Conservation (phyloP, 1,140 invertebrate genomes). For the Drosophila tani region DNA sequence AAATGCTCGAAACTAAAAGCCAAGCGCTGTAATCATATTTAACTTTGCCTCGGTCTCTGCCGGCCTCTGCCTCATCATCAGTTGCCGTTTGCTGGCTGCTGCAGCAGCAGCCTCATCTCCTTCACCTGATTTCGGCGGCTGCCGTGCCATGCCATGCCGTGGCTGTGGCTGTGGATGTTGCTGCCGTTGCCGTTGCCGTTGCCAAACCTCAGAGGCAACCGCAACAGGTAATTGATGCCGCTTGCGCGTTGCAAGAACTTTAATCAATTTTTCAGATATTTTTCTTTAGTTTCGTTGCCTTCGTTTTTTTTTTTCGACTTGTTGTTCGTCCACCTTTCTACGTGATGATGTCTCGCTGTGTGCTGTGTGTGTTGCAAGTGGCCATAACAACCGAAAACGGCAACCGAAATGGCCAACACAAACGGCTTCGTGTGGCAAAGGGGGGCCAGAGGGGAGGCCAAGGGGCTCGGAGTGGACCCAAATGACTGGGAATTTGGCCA, state of each 20-base stretch:
- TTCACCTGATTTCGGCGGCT: constrained; percentile 43
- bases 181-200: constrained; percentile 13
- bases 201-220: constrained; percentile 62
- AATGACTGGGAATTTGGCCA: constrained; percentile 45
- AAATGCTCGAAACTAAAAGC: constrained; percentile 71
- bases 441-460: background rate
- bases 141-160: background rate
- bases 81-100: constrained; percentile 10
- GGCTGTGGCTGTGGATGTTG: constrained; percentile 13
- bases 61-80: constrained; percentile 26
- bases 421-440: constrained; percentile 11
- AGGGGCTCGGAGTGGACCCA: constrained; percentile 15
- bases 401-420: constrained; percentile 49
- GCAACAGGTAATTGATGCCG: constrained; percentile 76
- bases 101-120: constrained; percentile 30
- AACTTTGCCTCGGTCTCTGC: constrained; percentile 46
- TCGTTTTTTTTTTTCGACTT: constrained; percentile 16
- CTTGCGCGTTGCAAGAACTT: constrained; percentile 74
- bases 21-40: constrained; percentile 77
- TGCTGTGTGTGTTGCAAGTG: constrained; percentile 51
- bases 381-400: constrained; percentile 52
- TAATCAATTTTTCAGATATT: constrained; percentile 74
- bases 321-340: constrained; percentile 11
- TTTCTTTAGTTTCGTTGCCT: constrained; percentile 44
- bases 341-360: constrained; percentile 17